A percentile compares a stretch with the other conserved stretches of the same genome.
phyloP scores from a whole-genome alignment of 2,113 vertebrate species.

The Clinocottus analis region DNA sequence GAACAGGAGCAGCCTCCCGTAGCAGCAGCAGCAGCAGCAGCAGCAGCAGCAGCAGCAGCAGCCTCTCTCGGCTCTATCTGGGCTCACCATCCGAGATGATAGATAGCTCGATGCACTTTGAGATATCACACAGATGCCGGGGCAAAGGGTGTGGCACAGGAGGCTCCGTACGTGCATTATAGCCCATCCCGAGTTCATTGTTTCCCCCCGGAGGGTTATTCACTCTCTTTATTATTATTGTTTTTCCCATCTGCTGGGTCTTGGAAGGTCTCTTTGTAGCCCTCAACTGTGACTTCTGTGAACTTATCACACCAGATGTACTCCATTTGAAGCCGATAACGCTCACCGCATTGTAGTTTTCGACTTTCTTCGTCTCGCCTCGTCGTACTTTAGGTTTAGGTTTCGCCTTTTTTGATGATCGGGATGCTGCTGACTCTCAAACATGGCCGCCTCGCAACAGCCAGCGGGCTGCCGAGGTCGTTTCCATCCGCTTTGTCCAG shows the following conservation, averaged over 20 bases:
- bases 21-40: conserved; percentile 37
- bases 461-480: conserved; percentile 36
- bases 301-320: conserved; percentile 30
- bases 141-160: conserved; percentile 65
- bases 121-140: conserved; percentile 48
- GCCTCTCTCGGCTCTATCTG: conserved; percentile 61
- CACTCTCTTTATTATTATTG: too few species aligned
- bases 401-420: conserved; percentile 18
- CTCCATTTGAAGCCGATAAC: not conserved
- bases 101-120: conserved; percentile 62
- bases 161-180: not conserved
- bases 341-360: not conserved
- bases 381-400: not conserved
- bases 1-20: conserved; percentile 55
- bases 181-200: not conserved
- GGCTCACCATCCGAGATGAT: conserved; percentile 53
- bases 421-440: conserved; percentile 41
- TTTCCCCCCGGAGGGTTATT: not conserved
- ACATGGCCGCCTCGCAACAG: conserved; percentile 32
- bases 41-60: conserved; percentile 24
- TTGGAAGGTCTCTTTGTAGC: not conserved
- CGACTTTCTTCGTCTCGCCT: not conserved
- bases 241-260: not conserved
- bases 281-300: conserved; percentile 19
- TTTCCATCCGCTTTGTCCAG: conserved; percentile 36